Base-by-base conservation (phyloP, 2,113 vertebrate genomes). In the Seriola dumerili region DNA sequence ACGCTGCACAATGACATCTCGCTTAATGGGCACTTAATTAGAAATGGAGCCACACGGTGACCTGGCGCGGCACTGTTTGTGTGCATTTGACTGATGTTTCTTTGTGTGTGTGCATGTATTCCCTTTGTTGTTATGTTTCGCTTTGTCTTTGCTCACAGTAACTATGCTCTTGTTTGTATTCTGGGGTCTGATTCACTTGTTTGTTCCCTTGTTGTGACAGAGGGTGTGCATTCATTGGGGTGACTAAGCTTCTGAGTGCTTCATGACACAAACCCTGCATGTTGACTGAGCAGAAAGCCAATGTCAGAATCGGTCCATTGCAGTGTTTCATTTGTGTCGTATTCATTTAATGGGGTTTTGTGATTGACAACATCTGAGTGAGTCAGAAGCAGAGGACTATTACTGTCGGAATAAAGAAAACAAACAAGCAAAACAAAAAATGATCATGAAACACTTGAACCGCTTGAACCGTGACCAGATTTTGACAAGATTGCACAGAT, bases 181-280 rank as follows among this genome's bases (percentile, higher is more conserved):
- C 55, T 65, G 50, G 44, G 25, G 64, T 68, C 44, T 88, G 89
- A 83, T 67, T 89, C 79, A 81, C 34, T 83, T 62, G 76, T 80
- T 81, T 72, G 40, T 42, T 42, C 7, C 40, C 40, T 42, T 42
- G 40, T 42, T 42, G 23, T 38, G 52, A 54, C 38, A 14, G 65
- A 70, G 42, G 62, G 29, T 11, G 19, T 74, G 63, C 62, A 5
- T 65, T 48, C 17, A 36, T 38, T 38, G 5, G 7, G 4, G 54
- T 72, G 80, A 83, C 70, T 77, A 52, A 69, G 63, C 72, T 8
- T 46, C 34, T 17, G 23, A 55, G 17, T 13, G 36, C 70, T 57
- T 59, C 11, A 16, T 38, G 36, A 66, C 61, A 65, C 34, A 73
- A 68, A 80, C 13, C 4, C 13, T 21, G 38, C n/a, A 29, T 58